Base-by-base conservation (phyloP, 2,113 vertebrate genomes). In the Actinemys pallida region DNA sequence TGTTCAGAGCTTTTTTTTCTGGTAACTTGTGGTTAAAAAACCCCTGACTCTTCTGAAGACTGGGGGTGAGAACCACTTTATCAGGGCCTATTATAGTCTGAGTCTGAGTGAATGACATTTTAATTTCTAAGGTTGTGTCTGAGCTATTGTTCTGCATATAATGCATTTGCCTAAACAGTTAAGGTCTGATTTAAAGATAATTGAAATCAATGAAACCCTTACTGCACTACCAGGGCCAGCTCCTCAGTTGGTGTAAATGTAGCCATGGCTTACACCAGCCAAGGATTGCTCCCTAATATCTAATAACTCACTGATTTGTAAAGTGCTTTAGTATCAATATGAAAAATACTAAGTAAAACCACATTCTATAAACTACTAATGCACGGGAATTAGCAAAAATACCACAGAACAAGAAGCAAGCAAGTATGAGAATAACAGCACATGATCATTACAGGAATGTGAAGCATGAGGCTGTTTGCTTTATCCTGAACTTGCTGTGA, bases 401-500 rank as follows among this genome's bases (percentile, higher is more conserved):
- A 54, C 62, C 19, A 65, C 24, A 76, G 24, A 47, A 89, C 91
- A 83, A 13, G 8, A 84, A 39, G 62, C 27, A 19, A 31, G n/a
- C 42, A 88, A 84, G 80, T 47, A 57, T 0, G 1, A 1, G 1
- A 27, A 57, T 45, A 29, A 42, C 14, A 45, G 80, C 81, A 45
- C 25, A 31, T 72, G 5, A 45, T 49, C 13, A 14, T 47, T 78
- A 47, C 25, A 27, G 75, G 42, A 45, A 78, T 12, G 25, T 78
- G 72, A 78, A 27, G 75, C 42, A 6, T 7, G 25, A 69, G 81
- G 9, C 78, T 82, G 76, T 87, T 89, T 92, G 25, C 83, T 92
- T 85, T 83, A 57, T 10, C 25, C 50, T 31, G 16, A 78, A 39
- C 27, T 72, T 11, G 20, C 29, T 0, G 0, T 10, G 16, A 54